Evolutionary conservation across 2,797 vertebrate species (phyloP).

Genomic region (Forpus xanthops): DNA sequence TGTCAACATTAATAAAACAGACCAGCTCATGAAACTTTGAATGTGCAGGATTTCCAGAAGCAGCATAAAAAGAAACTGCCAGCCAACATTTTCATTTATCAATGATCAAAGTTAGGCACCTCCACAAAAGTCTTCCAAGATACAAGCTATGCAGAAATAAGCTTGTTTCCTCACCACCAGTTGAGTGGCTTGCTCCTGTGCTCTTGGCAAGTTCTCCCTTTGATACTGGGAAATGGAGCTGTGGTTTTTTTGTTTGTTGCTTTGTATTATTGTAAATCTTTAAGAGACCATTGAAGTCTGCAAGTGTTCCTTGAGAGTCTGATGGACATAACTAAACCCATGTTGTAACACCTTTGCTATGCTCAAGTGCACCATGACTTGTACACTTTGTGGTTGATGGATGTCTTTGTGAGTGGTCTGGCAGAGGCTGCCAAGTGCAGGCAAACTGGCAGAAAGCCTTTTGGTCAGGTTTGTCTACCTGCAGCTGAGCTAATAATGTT

Average conservation of each 20-base stretch:
- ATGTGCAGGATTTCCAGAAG: background rate
- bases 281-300: background rate
- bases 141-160: background rate
- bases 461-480: background rate
- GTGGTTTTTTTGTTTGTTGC: background rate
- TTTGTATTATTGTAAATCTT: background rate
- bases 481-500: background rate
- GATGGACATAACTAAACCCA: background rate
- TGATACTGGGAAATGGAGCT: background rate
- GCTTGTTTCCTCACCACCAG: background rate
- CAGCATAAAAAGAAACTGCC: constrained; percentile 1
- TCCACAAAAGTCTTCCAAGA: background rate
- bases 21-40: constrained; percentile 9
- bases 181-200: background rate
- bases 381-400: background rate
- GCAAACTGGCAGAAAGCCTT: background rate
- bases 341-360: background rate
- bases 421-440: background rate
- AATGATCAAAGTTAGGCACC: background rate
- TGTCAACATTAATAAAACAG: constrained; percentile 24
- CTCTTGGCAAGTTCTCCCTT: background rate
- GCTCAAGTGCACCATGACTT: background rate
- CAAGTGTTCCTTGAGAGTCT: background rate
- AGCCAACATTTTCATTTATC: background rate
- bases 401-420: background rate